Conservation (phyloP, 2,888 invertebrate species). For the Eristalis intricaria region DNA sequence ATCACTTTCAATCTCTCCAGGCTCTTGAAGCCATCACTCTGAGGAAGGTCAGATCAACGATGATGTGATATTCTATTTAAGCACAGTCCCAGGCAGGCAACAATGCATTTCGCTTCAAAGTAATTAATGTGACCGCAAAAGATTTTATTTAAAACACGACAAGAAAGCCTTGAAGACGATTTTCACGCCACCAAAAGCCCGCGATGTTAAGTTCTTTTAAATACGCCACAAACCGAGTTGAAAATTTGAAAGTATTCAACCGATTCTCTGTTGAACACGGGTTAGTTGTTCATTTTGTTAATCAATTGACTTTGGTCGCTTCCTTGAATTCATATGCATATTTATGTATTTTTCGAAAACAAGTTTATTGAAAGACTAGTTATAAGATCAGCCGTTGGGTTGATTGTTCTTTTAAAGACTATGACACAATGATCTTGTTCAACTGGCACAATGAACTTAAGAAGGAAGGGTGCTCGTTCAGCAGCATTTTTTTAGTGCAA, state of each 20-base stretch:
- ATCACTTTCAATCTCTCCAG: not conserved
- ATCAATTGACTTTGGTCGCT: not conserved
- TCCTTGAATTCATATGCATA: not conserved
- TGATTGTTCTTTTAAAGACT: not conserved
- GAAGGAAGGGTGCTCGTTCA: not conserved
- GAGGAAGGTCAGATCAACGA: not conserved
- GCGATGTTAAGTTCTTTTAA: not conserved
- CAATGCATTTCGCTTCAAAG: not conserved
- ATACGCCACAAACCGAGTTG: not conserved
- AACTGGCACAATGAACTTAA: not conserved
- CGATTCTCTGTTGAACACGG: not conserved
- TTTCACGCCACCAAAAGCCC: not conserved
- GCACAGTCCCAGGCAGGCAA: not conserved
- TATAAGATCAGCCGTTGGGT: not conserved
- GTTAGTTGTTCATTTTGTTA: not conserved
- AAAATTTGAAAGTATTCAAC: not conserved
- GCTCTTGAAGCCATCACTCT: not conserved
- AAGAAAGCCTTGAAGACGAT: not conserved
- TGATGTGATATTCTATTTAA: not conserved
- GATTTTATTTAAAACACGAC: not conserved
- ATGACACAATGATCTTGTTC: not conserved
- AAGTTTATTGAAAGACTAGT: not conserved
- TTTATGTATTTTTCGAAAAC: not conserved
- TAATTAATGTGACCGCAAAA: not conserved
- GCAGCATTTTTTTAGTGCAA: not conserved